Percentiles rank a stretch among this genome's conserved stretches.
These are phyloP conservation scores for Leucophenga montana DNA, from an alignment of 2,888 invertebrate species.

Conservation along the genomic window DNA sequence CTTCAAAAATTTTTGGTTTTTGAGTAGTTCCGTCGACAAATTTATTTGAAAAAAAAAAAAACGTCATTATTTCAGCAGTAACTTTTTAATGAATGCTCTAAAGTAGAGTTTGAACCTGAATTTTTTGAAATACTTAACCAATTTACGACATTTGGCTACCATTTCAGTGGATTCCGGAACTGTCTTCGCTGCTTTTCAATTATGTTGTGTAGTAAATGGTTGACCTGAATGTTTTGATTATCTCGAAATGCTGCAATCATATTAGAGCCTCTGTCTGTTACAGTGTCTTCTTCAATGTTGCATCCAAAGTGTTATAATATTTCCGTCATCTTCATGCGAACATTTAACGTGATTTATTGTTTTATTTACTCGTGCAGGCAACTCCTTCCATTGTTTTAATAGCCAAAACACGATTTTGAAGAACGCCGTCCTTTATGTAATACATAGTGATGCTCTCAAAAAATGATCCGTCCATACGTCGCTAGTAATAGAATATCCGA, in stretches of 20 bases:
- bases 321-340: background rate
- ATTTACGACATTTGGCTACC: background rate
- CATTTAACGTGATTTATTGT: too few relatives aligned
- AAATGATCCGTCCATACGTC: too few relatives aligned
- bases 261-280: background rate
- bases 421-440: constrained; percentile 37
- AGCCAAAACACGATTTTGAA: constrained; percentile 34
- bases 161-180: background rate
- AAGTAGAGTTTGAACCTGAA: background rate
- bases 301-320: background rate
- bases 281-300: background rate
- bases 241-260: background rate
- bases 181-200: background rate
- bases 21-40: background rate
- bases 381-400: constrained; percentile 1
- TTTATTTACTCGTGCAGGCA: background rate
- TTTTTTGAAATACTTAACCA: background rate
- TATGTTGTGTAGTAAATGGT: background rate
- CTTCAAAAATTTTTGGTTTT: too few relatives aligned
- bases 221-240: background rate
- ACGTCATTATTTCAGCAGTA: background rate
- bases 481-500: too few relatives aligned
- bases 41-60: background rate
- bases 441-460: constrained; percentile 19
- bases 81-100: constrained; percentile 3